Evolutionary conservation across 2,888 invertebrate genomes (phyloP), one percentile per base, ranked within the genome.

Genomic region (Drosophila kuntzei): DNA sequence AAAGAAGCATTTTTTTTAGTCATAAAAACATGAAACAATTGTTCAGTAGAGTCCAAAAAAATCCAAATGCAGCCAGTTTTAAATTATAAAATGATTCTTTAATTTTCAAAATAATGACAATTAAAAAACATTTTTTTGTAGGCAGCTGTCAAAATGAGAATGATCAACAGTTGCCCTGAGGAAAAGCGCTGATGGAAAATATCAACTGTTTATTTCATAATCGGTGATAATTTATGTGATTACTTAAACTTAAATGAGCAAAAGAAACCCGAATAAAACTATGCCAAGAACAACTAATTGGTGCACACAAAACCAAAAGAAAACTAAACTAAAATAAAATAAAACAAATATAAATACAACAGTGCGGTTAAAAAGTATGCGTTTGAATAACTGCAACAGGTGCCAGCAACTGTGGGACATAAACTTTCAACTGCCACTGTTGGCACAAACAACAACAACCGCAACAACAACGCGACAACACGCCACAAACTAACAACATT

Each of bases 251-350:
- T 84, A 80, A 81, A 82, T 84, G 81, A 78, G 80, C 75, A 75
- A 43, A 62, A 55, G 59, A 57, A 68, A 77, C 49, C 16, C 14
- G 58, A 58, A 65, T 67, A 79, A 76, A 82, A 83, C 82, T 84
- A 81, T 84, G 82, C 82, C 84, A 82, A 82, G 84, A 82, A 84
- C 81, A 78, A 76, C 68, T 84, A 84, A 82, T 81, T 82, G 84
- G 81, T 81, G 64, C 60, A 74, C 70, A 71, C 54, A 59, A 47
- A 44, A 34, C 41, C 43, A 37, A 46, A 63, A 58, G 47, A 22
- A 49, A 37, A 49, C n/a, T n/a, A n/a, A n/a, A n/a, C n/a, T n/a
- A n/a, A n/a, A n/a, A n/a, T n/a, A n/a, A n/a, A n/a, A n/a, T n/a
- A n/a, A n/a, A n/a, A 18, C 29, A 53, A 29, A 41, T 43, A 25